These are phyloP conservation scores for Phengaris arion DNA, from an alignment of 2,888 invertebrate genomes.

Conservation along the genomic window DNA sequence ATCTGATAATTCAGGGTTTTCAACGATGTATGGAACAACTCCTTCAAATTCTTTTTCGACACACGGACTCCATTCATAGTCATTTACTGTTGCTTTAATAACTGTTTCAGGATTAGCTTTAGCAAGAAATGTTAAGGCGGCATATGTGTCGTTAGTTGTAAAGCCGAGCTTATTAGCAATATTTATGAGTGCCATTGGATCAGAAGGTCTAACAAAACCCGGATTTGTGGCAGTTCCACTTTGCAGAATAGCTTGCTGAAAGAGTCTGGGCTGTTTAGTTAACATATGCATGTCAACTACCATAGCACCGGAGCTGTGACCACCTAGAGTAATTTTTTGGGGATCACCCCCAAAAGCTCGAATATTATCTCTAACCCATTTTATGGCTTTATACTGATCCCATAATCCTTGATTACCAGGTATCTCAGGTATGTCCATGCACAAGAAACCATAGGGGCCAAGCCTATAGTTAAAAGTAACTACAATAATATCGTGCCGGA, in stretches of 20 bases:
- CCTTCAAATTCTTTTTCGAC: not conserved
- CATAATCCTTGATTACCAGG: slow-evolving; percentile 47
- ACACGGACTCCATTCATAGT: not conserved
- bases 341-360: slow-evolving; percentile 44
- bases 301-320: slow-evolving; percentile 23
- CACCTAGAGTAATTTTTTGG: slow-evolving; percentile 32
- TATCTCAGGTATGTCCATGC: slow-evolving; percentile 51
- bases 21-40: not conserved
- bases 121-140: slow-evolving; percentile 2
- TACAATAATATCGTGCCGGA: slow-evolving; percentile 39
- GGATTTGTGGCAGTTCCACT: slow-evolving; percentile 13
- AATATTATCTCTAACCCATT: slow-evolving; percentile 47
- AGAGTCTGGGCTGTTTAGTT: not conserved
- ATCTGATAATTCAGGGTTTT: not conserved
- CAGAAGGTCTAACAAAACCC: not conserved
- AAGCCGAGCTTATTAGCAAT: slow-evolving; percentile 15
- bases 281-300: slow-evolving; percentile 11
- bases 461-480: slow-evolving; percentile 60
- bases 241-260: slow-evolving; percentile 24
- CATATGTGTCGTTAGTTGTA: slow-evolving; percentile 2
- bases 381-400: slow-evolving; percentile 45
- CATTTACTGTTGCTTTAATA: not conserved
- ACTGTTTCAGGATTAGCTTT: not conserved
- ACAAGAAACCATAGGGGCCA: slow-evolving; percentile 45
- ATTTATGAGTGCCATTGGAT: not conserved